Percentiles rank a stretch among this genome's conserved stretches.
Evolutionary conservation across 2,888 invertebrate genomes (phyloP).

Genomic region (Drosophila colorata): DNA sequence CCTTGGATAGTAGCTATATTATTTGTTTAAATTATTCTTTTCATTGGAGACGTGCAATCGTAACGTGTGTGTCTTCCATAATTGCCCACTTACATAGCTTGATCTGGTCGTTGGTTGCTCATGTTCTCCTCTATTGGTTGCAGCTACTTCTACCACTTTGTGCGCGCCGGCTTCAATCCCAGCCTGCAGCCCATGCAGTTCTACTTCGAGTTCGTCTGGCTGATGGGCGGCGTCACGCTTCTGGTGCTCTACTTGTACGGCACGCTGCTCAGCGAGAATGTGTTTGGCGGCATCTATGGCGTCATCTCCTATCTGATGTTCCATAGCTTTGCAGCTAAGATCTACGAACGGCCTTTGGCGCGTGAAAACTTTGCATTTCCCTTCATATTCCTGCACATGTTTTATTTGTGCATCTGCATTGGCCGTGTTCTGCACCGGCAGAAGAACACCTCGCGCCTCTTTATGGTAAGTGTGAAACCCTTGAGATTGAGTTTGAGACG

Average conservation of each 20-base stretch:
- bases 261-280: constrained; percentile 88
- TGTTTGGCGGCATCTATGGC: constrained; percentile 91
- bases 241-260: constrained; percentile 89
- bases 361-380: constrained; percentile 95
- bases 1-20: too few relatives aligned
- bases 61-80: too few relatives aligned
- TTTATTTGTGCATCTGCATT: constrained; percentile 88
- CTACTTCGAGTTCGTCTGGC: constrained; percentile 92
- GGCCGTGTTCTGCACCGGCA: constrained; percentile 79
- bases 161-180: constrained; percentile 69
- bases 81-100: too few relatives aligned
- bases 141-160: constrained; percentile 80
- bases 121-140: constrained; percentile 9
- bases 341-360: constrained; percentile 94
- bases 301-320: constrained; percentile 92
- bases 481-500: neutral
- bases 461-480: constrained; percentile 48
- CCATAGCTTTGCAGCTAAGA: constrained; percentile 93
- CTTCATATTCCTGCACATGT: constrained; percentile 90
- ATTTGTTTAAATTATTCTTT: too few relatives aligned
- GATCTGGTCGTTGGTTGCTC: neutral
- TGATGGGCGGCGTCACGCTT: constrained; percentile 90
- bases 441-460: constrained; percentile 64
- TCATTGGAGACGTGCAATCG: too few relatives aligned
- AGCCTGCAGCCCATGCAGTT: constrained; percentile 90